phyloP scores from a whole-genome alignment of 2,888 invertebrate species.

The Mechanitis mazaeus region DNA sequence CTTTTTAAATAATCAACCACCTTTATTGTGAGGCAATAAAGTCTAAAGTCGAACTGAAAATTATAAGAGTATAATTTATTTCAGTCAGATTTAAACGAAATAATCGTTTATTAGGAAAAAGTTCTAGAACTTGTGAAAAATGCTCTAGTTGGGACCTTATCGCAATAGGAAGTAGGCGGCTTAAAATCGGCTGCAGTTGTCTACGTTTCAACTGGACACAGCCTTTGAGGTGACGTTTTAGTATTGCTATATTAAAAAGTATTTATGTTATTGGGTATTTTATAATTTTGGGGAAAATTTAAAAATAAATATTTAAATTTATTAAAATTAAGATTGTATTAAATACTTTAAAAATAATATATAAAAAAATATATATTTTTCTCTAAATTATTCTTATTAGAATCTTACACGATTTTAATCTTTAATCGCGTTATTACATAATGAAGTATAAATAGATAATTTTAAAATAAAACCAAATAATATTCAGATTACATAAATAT shows the following conservation, averaged over 20 bases:
- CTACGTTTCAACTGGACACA: conserved; percentile 61
- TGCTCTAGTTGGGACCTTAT: conserved; percentile 44
- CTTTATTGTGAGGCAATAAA: conserved; percentile 29
- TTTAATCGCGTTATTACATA: too few species aligned
- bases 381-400: too few species aligned
- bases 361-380: too few species aligned
- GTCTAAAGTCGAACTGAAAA: conserved; percentile 34
- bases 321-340: background rate
- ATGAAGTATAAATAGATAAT: too few species aligned
- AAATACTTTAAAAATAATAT: background rate
- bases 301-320: background rate
- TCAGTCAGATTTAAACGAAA: conserved; percentile 32
- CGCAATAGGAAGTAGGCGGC: conserved; percentile 30
- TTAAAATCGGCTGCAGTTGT: conserved; percentile 48
- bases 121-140: conserved; percentile 43
- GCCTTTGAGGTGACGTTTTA: conserved; percentile 66
- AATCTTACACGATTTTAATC: too few species aligned
- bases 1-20: conserved; percentile 22
- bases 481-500: too few species aligned
- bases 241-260: conserved; percentile 50
- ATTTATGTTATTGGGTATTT: background rate
- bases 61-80: conserved; percentile 34
- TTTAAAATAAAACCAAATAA: too few species aligned
- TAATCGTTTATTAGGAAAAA: conserved; percentile 40
- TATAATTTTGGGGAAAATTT: background rate